These are phyloP conservation scores for Erebia aethiops DNA, from an alignment of 2,888 invertebrate genomes.

Conservation along the genomic window DNA sequence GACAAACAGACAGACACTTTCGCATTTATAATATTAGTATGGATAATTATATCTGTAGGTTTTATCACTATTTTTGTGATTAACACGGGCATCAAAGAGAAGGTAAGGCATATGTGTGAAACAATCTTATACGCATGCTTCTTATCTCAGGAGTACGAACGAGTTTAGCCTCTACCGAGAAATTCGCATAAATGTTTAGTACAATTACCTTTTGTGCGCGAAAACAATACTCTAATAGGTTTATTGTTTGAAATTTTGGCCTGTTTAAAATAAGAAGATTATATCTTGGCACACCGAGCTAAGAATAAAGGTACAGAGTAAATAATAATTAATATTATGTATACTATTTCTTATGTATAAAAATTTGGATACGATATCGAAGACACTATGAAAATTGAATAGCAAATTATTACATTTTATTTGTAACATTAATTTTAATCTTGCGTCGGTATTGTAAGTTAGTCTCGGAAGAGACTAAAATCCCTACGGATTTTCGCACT, in stretches of 20 bases:
- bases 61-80: no score
- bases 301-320: neutral
- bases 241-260: conserved; percentile 68
- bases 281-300: conserved; percentile 29
- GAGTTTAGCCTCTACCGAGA: conserved; percentile 29
- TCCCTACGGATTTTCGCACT: no score
- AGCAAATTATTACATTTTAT: no score
- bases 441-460: no score
- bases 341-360: neutral
- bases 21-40: no score
- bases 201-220: conserved; percentile 74
- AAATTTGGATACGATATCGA: neutral
- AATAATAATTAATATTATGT: neutral
- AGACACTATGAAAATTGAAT: no score
- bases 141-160: conserved; percentile 30
- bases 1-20: no score
- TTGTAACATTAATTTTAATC: no score
- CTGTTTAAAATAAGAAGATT: conserved; percentile 52
- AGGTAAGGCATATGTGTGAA: conserved; percentile 12
- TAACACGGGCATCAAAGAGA: neutral
- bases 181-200: conserved; percentile 61
- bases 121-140: conserved; percentile 25
- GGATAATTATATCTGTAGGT: no score
- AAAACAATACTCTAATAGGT: conserved; percentile 75
- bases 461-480: no score